Evolutionary conservation across 2,888 invertebrate genomes (phyloP).

Genomic region (Macrosiphum euphorbiae): DNA sequence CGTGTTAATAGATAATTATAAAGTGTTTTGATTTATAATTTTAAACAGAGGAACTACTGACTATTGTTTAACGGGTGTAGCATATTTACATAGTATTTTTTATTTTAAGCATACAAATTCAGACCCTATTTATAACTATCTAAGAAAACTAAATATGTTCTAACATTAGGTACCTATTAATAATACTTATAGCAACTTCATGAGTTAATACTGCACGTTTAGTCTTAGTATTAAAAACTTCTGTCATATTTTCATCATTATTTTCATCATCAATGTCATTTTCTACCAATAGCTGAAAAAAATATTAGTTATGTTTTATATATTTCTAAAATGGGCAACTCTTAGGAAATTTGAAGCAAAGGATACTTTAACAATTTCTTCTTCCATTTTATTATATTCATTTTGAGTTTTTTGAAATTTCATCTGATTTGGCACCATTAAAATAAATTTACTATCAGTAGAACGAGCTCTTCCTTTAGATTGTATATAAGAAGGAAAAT

Average conservation of each 20-base stretch:
- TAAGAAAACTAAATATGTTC: background rate
- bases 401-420: constrained; percentile 52
- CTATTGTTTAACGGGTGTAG: background rate
- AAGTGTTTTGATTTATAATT: too few species aligned
- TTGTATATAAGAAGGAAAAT: constrained; percentile 88
- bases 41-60: too few species aligned
- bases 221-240: constrained; percentile 56
- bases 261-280: constrained; percentile 49
- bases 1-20: too few species aligned
- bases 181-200: constrained; percentile 47
- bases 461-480: constrained; percentile 90
- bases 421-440: constrained; percentile 65
- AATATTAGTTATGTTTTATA: background rate
- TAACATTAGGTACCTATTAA: constrained; percentile 60
- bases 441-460: constrained; percentile 73
- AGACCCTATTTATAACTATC: background rate
- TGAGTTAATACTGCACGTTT: constrained; percentile 27
- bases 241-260: constrained; percentile 27
- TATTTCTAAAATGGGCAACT: background rate
- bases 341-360: background rate
- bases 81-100: background rate
- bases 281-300: constrained; percentile 31
- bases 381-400: constrained; percentile 66
- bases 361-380: constrained; percentile 71
- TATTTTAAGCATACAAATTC: background rate